These are phyloP conservation scores for Drosophila mulleri DNA, from an alignment of 2,888 invertebrate species.

Conservation along the genomic window DNA sequence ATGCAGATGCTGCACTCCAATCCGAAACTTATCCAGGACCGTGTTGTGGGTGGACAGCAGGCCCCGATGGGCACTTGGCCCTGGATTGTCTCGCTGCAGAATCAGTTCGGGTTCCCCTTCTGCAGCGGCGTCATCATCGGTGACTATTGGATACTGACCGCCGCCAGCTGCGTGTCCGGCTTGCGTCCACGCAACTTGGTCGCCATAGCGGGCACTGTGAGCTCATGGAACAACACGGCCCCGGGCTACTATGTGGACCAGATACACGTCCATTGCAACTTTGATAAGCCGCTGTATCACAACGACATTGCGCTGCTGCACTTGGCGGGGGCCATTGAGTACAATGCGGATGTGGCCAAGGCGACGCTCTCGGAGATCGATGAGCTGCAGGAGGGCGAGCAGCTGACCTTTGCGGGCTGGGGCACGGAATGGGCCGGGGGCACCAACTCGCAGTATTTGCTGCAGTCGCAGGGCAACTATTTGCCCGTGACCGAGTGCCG, in stretches of 20 bases:
- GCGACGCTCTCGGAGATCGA: constrained; percentile 85
- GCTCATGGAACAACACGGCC: constrained; percentile 54
- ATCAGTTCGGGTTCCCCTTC: constrained; percentile 57
- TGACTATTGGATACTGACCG: constrained; percentile 71
- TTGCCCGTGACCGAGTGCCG: constrained; percentile 86
- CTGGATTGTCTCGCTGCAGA: constrained; percentile 79
- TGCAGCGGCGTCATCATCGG: constrained; percentile 78
- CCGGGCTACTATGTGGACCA: constrained; percentile 47
- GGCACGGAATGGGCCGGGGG: constrained; percentile 85
- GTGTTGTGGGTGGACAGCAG: constrained; percentile 62
- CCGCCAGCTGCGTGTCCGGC: constrained; percentile 77
- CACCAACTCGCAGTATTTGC: constrained; percentile 86
- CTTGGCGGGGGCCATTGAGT: constrained; percentile 86
- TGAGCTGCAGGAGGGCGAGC: constrained; percentile 84
- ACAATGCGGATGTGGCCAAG: constrained; percentile 86
- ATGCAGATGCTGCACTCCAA: not conserved
- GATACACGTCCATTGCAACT: constrained; percentile 70
- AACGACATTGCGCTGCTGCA: constrained; percentile 90
- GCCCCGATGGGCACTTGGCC: constrained; percentile 66
- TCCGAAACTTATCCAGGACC: constrained; percentile 33
- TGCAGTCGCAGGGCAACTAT: constrained; percentile 86
- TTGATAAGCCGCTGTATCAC: constrained; percentile 67
- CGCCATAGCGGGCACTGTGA: constrained; percentile 65
- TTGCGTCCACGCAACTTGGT: constrained; percentile 47
- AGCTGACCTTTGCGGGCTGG: constrained; percentile 87